Base-by-base conservation (phyloP, 92 coral and sea anemone genomes). In the Desmophyllum pertusum region DNA sequence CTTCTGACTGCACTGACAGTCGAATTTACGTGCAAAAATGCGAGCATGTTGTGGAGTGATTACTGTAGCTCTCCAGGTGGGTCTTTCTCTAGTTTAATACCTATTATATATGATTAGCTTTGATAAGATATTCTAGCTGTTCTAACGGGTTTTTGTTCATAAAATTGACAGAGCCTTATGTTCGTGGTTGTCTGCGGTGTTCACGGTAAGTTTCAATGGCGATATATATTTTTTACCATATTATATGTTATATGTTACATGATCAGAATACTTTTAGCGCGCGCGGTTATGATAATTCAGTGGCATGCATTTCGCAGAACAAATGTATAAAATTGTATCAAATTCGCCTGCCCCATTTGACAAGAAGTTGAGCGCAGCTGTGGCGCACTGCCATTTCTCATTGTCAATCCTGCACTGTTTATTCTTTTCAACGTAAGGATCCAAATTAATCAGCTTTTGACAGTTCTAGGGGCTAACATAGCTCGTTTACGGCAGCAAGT, bases 11-110 rank as follows among this genome's bases (percentile, higher is more conserved):
- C 79, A 62, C 29, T 50, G 84, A 57, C 64, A 5, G 77, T n/a
- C 43, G 71, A 82, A 82, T 59, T 57, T 59, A 72, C 71, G 25
- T 27, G 23, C 13, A 72, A 71, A 71, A 72, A 82, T 82, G 86
- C 79, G 72, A 50, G 31, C 70, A 14, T 8, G 29, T 30, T 5
- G 79, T 21, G 33, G 79, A 41, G 36, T 76, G 29, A 82, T 82
- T 82, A 72, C 61, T 40, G 35, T 29, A 1, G 51, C 72, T 19
- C 43, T 82, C 61, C 86, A 82, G 86, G 86, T 82, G 36, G 37
- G 57, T 27, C 43, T 57, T 45, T 33, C 76, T 70, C 67, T 38
- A 9, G 36, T 80, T 46, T 80, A 51, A 68, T 3, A 27, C 31
- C 52, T 50, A 17, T 35, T 13, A n/a, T 52, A 23, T 27, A 21